These are phyloP conservation scores for Pseudomugil gertrudae DNA, from an alignment of 2,797 vertebrate species.

Conservation along the genomic window DNA sequence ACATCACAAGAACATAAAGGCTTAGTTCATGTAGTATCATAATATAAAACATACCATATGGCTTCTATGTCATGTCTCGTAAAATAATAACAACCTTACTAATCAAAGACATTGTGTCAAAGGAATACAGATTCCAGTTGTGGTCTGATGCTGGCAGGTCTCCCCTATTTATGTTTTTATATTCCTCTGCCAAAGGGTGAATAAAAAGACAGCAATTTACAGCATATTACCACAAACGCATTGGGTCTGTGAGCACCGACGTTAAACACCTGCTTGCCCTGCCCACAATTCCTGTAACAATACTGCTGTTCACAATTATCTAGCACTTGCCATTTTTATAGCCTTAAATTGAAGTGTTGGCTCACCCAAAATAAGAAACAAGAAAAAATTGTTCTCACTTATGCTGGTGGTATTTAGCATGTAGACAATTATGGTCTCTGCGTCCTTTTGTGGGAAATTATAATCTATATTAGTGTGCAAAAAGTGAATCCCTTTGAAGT, in stretches of 20 bases:
- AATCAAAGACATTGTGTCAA: conserved; percentile 72
- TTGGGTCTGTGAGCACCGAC: conserved; percentile 27
- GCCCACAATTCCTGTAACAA: conserved; percentile 28
- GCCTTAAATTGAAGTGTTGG: conserved; percentile 7
- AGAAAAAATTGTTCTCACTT: neutral
- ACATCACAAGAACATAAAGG: conserved; percentile 65
- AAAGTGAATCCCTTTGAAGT: neutral
- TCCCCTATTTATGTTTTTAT: conserved; percentile 44
- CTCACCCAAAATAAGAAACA: neutral
- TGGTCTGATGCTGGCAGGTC: conserved; percentile 57
- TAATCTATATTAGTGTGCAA: neutral
- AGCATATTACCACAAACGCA: conserved; percentile 53
- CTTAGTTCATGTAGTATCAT: conserved; percentile 72
- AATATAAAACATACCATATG: conserved; percentile 76
- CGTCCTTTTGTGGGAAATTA: conserved; percentile 7
- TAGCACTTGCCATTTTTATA: conserved; percentile 5
- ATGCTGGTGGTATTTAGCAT: neutral
- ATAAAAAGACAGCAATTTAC: conserved; percentile 47
- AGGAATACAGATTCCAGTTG: conserved; percentile 64
- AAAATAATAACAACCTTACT: conserved; percentile 69
- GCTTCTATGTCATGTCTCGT: conserved; percentile 67
- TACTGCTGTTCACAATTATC: conserved; percentile 41
- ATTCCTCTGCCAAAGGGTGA: conserved; percentile 48
- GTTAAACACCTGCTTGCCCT: conserved; percentile 62
- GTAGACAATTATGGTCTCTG: conserved; percentile 14